Conservation (phyloP, 1,140 invertebrate species). For the Maniola jurtina region DNA sequence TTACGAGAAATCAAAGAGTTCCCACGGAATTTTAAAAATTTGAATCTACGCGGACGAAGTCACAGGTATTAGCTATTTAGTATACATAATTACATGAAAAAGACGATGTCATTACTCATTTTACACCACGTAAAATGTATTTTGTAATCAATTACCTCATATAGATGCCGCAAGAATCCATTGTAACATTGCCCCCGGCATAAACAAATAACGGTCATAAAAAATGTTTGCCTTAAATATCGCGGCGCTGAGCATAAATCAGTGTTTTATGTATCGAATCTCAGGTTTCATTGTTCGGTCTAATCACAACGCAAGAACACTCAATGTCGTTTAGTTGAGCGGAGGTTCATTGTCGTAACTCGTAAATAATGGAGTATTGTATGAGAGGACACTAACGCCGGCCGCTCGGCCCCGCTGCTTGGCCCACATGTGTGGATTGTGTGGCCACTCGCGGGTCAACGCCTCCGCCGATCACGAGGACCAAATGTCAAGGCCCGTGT, state of each 20-base stretch:
- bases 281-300: constrained; percentile 46
- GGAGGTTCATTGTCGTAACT: constrained; percentile 63
- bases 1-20: too few species aligned
- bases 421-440: constrained; percentile 43
- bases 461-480: constrained; percentile 51
- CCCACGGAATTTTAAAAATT: too few species aligned
- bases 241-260: constrained; percentile 30
- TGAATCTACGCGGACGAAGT: too few species aligned
- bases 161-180: constrained; percentile 19
- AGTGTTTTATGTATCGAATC: constrained; percentile 38
- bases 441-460: constrained; percentile 52
- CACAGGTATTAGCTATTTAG: too few species aligned
- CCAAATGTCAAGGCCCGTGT: constrained; percentile 68
- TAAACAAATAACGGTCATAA: constrained; percentile 25
- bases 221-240: constrained; percentile 28
- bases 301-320: constrained; percentile 52
- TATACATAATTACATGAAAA: neutral
- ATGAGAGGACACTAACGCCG: constrained; percentile 54
- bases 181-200: constrained; percentile 19
- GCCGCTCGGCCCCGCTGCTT: constrained; percentile 20
- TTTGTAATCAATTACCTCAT: constrained; percentile 21
- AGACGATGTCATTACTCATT: neutral
- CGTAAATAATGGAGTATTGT: constrained; percentile 72
- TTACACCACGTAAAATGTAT: constrained; percentile 4
- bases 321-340: constrained; percentile 60